A percentile compares a stretch with the other conserved stretches of the same genome.
Evolutionary conservation across 2,888 invertebrate genomes (phyloP).

Genomic region (Campoplex nolae): DNA sequence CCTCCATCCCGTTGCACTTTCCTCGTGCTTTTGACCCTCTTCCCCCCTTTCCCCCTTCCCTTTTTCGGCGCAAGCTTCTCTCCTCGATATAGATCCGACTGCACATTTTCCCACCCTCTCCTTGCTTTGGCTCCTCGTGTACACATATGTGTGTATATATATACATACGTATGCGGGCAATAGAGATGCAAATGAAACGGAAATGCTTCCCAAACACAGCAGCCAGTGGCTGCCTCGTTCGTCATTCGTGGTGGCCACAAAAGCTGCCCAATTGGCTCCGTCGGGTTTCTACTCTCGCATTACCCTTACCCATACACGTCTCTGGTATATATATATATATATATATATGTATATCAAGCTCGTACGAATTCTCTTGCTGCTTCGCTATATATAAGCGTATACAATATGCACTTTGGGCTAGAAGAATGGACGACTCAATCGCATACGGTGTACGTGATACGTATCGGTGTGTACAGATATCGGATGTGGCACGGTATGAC

Average conservation of each 20-base stretch:
- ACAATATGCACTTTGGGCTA: conserved; percentile 34
- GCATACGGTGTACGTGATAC: conserved; percentile 14
- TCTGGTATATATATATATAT: background rate
- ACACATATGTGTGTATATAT: background rate
- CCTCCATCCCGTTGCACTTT: conserved; percentile 30
- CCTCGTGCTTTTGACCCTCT: conserved; percentile 24
- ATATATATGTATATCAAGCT: background rate
- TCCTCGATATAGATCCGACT: conserved; percentile 26
- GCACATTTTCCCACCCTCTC: conserved; percentile 46
- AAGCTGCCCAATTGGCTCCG: conserved; percentile 65
- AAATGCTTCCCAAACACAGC: conserved; percentile 73
- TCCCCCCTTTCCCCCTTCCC: background rate
- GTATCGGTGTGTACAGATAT: conserved; percentile 27
- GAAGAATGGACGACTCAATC: conserved; percentile 37
- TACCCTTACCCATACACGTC: background rate
- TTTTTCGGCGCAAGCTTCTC: conserved; percentile 29
- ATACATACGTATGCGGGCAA: conserved; percentile 62
- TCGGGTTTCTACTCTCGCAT: conserved; percentile 39
- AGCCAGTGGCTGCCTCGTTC: conserved; percentile 61
- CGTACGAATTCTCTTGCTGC: conserved; percentile 5
- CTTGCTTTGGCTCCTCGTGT: conserved; percentile 18
- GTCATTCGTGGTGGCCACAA: conserved; percentile 62
- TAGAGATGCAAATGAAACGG: conserved; percentile 75
- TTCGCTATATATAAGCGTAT: conserved; percentile 9
- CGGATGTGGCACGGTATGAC: conserved; percentile 25